Base-by-base conservation (phyloP, 2,888 invertebrate genomes). In the Acronicta psi region DNA sequence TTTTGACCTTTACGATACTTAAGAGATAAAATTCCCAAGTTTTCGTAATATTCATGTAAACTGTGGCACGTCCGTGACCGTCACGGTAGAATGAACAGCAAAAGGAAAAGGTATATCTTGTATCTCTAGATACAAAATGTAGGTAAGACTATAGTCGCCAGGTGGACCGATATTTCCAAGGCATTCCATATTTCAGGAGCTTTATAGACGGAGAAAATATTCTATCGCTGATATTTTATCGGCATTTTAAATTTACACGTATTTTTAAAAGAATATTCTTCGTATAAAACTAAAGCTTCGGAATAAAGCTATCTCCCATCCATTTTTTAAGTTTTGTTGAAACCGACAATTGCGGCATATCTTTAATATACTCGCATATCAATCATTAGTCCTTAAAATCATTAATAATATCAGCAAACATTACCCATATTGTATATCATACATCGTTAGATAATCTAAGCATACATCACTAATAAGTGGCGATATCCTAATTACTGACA, bases 61-160 rank as follows among this genome's bases (percentile, higher is more conserved):
- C 40, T 41, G 34, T 2, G 18, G 51, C 18, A 20, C n/a, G 17
- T 36, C 31, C 43, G 13, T 45, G 77, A 77, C 81, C 75, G 75
- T 68, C 71, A 69, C 71, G 68, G 59, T 61, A 59, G 57, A 75
- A 70, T 67, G 82, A 80, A 73, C 81, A 70, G 61, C 57, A 73
- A 77, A 77, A 73, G 69, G 61, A 74, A 74, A 70, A 67, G 63
- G 64, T 77, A 74, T 72, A 81, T 79, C 81, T 75, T 77, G 77
- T 82, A 79, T 77, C 70, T 65, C 65, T 65, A 74, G 73, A 80
- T 78, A 76, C 77, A 78, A 83, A 83, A 83, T 87, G 77, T 85
- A 86, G 82, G 83, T 84, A 84, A 85, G 81, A 86, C 11, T 76
- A 83, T 77, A 75, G 74, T 83, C 89, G 88, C 54, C 69, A 73